Evolutionary conservation across 2,888 invertebrate species (phyloP).

Genomic region (Melieria picta): DNA sequence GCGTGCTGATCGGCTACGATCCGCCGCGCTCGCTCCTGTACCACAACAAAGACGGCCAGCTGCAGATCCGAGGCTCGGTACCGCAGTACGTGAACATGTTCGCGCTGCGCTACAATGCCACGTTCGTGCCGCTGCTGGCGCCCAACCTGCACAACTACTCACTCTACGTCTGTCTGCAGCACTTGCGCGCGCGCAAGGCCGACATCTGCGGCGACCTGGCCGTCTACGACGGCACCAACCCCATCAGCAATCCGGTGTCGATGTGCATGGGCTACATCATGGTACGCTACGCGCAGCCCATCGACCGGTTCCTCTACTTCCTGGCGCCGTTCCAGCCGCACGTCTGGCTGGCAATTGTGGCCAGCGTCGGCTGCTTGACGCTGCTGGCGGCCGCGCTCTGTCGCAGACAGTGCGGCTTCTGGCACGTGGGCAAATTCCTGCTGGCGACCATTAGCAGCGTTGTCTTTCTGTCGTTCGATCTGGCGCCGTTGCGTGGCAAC

Average conservation of each 20-base stretch:
- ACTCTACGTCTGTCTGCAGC: constrained; percentile 16
- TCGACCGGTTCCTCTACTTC: constrained; percentile 17
- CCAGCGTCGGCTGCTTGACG: not conserved
- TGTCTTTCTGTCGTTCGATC: constrained; percentile 5
- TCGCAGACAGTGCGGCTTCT: not conserved
- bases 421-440: constrained; percentile 18
- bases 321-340: constrained; percentile 1
- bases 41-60: not conserved
- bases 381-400: not conserved
- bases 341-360: constrained; percentile 3
- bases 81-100: constrained; percentile 15
- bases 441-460: constrained; percentile 14
- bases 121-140: not conserved
- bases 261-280: not conserved
- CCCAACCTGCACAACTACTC: not conserved
- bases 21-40: constrained; percentile 22
- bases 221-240: not conserved
- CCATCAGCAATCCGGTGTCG: not conserved
- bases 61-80: not conserved
- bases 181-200: not conserved
- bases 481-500: not conserved
- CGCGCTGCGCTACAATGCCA: constrained; percentile 22
- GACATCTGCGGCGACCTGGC: constrained; percentile 21
- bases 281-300: constrained; percentile 7
- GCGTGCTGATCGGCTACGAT: constrained; percentile 7